A percentile compares a stretch with the other conserved stretches of the same genome.
phyloP scores from a whole-genome alignment of 2,888 invertebrate species.

The Chrysolina americana region DNA sequence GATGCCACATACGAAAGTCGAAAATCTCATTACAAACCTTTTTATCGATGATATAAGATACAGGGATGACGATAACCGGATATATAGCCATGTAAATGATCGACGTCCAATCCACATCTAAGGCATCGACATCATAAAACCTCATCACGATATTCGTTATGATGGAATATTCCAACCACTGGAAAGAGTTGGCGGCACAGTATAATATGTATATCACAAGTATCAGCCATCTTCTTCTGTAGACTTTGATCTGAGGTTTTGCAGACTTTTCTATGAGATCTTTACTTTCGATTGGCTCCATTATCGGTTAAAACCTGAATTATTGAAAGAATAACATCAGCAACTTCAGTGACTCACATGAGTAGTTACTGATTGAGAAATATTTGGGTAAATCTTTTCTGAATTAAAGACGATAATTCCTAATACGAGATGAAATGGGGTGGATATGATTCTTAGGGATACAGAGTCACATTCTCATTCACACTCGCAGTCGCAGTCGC shows the following conservation, averaged over 20 bases:
- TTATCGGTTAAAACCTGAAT: slow-evolving; percentile 5
- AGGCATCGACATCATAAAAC: slow-evolving; percentile 80
- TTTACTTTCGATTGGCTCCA: slow-evolving; percentile 35
- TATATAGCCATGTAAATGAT: slow-evolving; percentile 97
- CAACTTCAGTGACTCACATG: background rate
- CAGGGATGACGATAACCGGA: slow-evolving; percentile 95
- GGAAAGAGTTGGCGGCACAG: slow-evolving; percentile 91
- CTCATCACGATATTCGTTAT: slow-evolving; percentile 86
- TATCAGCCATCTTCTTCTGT: slow-evolving; percentile 85
- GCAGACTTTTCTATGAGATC: slow-evolving; percentile 36
- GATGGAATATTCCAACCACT: slow-evolving; percentile 97
- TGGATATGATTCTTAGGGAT: too few relatives aligned
- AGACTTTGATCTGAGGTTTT: slow-evolving; percentile 72
- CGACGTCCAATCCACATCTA: slow-evolving; percentile 93
- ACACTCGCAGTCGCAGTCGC: too few relatives aligned
- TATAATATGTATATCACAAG: slow-evolving; percentile 87
- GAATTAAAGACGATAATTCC: background rate
- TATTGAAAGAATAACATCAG: background rate
- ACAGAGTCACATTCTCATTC: too few relatives aligned
- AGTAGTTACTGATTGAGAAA: background rate
- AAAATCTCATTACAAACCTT: slow-evolving; percentile 77
- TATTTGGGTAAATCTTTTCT: background rate
- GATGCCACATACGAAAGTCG: background rate
- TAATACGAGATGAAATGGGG: background rate
- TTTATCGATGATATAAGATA: slow-evolving; percentile 93